Evolutionary conservation across 2,888 invertebrate species (phyloP), one percentile per base, ranked within the genome.

Genomic region (Heterodera filipjevi): DNA sequence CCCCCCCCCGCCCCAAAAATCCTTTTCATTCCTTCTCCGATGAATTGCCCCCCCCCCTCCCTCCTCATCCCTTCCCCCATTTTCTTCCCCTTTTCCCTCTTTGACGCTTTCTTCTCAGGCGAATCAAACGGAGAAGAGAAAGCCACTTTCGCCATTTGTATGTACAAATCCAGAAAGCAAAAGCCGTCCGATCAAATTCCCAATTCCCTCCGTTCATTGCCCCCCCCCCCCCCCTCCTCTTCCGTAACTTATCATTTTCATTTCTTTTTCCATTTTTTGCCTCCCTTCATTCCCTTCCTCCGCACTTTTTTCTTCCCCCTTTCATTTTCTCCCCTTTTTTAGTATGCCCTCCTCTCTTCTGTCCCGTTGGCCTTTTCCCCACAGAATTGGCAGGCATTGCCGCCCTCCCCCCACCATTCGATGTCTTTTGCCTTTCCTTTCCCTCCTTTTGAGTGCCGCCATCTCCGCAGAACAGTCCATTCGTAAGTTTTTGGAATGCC

Each of bases 91-190:
- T 71, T 71, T 71, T 49, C 14, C 27, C n/a, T 35, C 53, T 39
- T 71, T 30, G 64, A 44, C 59, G 59, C 39, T 27, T 44, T 27
- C 72, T 39, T 72, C 32, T 32, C 19, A 46, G 22, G 33, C 39
- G 49, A 39, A 39, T n/a, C 33, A 72, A 72, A 59, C 73, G 35
- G n/a, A 39, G 39, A 44, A 39, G 39, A 44, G 64, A 35, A 64
- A 64, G 59, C 64, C 73, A n/a, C 39, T 73, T 73, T 71, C 49
- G 10, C 71, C 33, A 16, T 71, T 73, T 49, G 33, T n/a, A 73
- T 64, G 49, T n/a, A 49, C 33, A 72, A 59, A 39, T 46, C 33
- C 71, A 2, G 5, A 32, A 71, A 33, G 49, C 64, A 49, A 73
- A 73, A 73, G n/a, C 49, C 59, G n/a, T 73, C 46, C 73, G 32